Evolutionary conservation across 2,113 vertebrate genomes (phyloP).

Genomic region (Panurus biarmicus): DNA sequence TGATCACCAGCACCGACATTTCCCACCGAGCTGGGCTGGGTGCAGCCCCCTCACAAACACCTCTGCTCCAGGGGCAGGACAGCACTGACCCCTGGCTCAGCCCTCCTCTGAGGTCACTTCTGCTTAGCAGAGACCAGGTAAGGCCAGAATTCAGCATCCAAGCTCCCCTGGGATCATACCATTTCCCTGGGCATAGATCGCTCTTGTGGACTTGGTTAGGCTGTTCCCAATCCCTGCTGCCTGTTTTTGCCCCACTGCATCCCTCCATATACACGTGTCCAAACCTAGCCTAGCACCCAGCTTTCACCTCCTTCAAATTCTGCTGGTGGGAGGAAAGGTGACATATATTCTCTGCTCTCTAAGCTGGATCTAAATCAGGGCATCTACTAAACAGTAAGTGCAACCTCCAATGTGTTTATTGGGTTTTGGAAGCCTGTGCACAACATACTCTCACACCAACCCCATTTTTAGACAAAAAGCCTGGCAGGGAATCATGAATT

Average conservation of each 20-base stretch:
- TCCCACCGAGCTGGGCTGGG: neutral
- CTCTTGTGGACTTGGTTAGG: neutral
- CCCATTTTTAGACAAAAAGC: neutral
- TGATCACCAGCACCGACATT: neutral
- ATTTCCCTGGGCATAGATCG: neutral
- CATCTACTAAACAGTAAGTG: neutral
- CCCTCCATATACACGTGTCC: neutral
- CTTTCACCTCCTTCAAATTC: neutral
- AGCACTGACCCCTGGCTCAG: neutral
- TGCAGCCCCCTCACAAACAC: neutral
- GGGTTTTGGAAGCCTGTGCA: neutral
- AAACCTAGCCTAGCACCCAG: neutral
- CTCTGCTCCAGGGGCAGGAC: neutral
- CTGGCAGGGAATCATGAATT: neutral
- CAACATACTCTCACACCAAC: neutral
- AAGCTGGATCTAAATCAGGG: neutral
- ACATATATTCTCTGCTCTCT: neutral
- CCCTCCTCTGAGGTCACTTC: neutral
- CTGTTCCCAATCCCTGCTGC: neutral
- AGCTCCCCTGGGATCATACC: neutral
- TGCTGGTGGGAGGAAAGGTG: neutral
- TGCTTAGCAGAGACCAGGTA: neutral
- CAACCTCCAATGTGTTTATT: neutral
- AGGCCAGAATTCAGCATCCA: neutral
- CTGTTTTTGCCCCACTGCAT: neutral